A percentile compares a stretch with the other conserved stretches of the same genome.
These are phyloP conservation scores for Probaryconus sp. DNA, from an alignment of 1,140 invertebrate genomes.

Conservation along the genomic window DNA sequence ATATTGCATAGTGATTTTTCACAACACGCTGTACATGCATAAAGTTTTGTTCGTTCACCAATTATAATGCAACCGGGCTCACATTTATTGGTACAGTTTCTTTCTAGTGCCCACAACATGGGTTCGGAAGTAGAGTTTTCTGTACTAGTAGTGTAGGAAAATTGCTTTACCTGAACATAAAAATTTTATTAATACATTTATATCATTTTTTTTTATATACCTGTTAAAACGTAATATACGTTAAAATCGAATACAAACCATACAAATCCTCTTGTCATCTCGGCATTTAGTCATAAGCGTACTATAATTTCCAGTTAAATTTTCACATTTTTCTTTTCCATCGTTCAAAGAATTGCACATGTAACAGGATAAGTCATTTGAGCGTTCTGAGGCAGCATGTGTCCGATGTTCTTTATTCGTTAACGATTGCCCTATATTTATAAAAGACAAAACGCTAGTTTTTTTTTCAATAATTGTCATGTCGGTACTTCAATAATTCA, in stretches of 20 bases:
- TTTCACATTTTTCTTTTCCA: slow-evolving; percentile 84
- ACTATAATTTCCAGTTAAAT: slow-evolving; percentile 81
- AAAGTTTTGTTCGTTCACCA: slow-evolving; percentile 90
- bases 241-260: slow-evolving; percentile 80
- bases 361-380: slow-evolving; percentile 88
- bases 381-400: slow-evolving; percentile 84
- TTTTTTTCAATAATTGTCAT: background rate
- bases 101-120: slow-evolving; percentile 88
- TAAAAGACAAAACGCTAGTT: background rate
- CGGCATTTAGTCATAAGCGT: slow-evolving; percentile 84
- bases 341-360: slow-evolving; percentile 86
- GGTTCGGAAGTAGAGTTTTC: slow-evolving; percentile 86
- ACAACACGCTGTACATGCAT: slow-evolving; percentile 90
- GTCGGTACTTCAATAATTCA: background rate
- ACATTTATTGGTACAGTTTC: slow-evolving; percentile 89
- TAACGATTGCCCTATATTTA: slow-evolving; percentile 72
- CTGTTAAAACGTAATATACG: background rate
- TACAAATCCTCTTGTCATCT: slow-evolving; percentile 86
- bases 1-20: slow-evolving; percentile 87
- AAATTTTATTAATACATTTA: background rate
- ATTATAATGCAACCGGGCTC: slow-evolving; percentile 92
- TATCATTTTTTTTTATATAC: background rate
- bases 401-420: slow-evolving; percentile 84
- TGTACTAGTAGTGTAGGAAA: slow-evolving; percentile 89
- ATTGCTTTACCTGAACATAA: slow-evolving; percentile 85